Base-by-base conservation (phyloP, 2,888 invertebrate genomes). In the Andrena bicolor region DNA sequence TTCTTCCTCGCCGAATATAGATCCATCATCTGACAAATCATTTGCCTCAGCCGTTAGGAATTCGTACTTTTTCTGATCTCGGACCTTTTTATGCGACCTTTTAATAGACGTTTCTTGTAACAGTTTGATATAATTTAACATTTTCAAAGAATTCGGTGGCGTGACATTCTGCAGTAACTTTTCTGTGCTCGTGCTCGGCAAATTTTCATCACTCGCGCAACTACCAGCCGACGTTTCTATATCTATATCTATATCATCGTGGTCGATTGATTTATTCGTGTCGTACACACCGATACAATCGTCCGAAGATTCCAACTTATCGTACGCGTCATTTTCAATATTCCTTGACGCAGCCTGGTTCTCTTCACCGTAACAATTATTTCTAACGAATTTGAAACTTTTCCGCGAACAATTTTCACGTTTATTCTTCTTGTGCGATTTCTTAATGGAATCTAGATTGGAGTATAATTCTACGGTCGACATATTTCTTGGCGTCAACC, bases 381-480 rank as follows among this genome's bases (percentile, higher is more conserved):
- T 35, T 35, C 10, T 16, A 1, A 65, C 5, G 28, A 20, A 13
- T 0, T 48, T 20, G 0, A 68, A 49, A 13, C 28, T 20, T 28
- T 72, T 83, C 5, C 76, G 66, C 0, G 77, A 61, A 10, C 23
- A 61, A 53, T 41, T 87, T 4, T 83, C 86, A 13, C 90, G 89
- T 68, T 93, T 93, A 65, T 92, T 91, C 63, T 93, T 93, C 41
- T 89, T 92, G 80, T 93, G 93, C 0, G 93, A 93, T 70, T 88
- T 91, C 77, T 93, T 93, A 20, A 93, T 92, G 0, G 92, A 93
- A 75, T 90, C 89, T 5, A 91, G 77, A 63, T 89, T 88, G 28
- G 76, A 79, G 63, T 91, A 89, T 20, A 92, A 73, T 66, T 89
- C 90, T 3, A 80, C 41, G 1, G 90, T 90, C 1, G 88, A 89